Conservation (phyloP, 2,888 invertebrate genomes). For the Melanargia galathea region DNA sequence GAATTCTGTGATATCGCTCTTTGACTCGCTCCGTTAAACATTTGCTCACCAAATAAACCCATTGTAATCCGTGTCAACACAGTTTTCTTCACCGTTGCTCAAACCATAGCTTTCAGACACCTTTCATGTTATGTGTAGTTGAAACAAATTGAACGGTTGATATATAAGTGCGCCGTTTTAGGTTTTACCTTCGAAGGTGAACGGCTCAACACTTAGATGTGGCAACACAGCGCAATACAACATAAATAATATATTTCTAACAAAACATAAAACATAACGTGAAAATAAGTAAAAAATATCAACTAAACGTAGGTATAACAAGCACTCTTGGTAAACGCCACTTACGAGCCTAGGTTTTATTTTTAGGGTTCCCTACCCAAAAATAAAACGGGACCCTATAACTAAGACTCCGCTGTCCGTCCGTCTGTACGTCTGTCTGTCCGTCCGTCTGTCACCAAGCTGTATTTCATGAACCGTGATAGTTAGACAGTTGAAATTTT, state of each 20-base stretch:
- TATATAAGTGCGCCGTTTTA: conserved; percentile 25
- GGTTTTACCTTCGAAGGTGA: conserved; percentile 38
- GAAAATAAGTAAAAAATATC: conserved; percentile 14
- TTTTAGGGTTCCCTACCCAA: too few relatives aligned
- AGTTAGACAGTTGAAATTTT: too few relatives aligned
- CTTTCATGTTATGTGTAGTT: conserved; percentile 10
- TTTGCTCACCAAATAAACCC: background rate
- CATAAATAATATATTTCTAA: conserved; percentile 20
- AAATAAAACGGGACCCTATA: too few relatives aligned
- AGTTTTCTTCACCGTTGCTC: conserved; percentile 3
- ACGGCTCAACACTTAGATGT: conserved; percentile 29
- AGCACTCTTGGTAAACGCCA: background rate
- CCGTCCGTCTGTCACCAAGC: too few relatives aligned
- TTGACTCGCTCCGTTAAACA: conserved; percentile 13
- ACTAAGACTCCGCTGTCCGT: too few relatives aligned
- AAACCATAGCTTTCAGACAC: conserved; percentile 1
- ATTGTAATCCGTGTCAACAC: conserved; percentile 14
- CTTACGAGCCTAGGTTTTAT: too few relatives aligned
- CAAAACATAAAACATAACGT: conserved; percentile 17
- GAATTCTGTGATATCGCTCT: background rate
- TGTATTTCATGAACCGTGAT: too few relatives aligned
- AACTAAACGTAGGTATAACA: background rate
- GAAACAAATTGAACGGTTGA: conserved; percentile 13
- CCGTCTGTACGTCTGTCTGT: too few relatives aligned
- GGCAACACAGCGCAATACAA: conserved; percentile 23